Percentiles rank a stretch among this genome's conserved stretches.
Evolutionary conservation across 2,113 vertebrate species (phyloP).

Genomic region (Excalfactoria chinensis): DNA sequence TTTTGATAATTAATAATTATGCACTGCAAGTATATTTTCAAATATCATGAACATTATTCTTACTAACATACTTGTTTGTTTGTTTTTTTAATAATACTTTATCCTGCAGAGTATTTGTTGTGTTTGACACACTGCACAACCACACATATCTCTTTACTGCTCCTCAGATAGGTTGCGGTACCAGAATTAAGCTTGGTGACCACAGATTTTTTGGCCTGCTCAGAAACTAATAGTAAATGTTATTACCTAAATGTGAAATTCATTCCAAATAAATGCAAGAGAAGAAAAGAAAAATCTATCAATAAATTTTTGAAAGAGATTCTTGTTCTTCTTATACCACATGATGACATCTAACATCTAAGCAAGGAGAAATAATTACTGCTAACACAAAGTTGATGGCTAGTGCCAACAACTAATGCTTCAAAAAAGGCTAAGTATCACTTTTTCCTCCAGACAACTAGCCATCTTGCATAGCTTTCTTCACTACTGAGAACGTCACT

Average conservation of each 20-base stretch:
- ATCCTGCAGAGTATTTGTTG: not conserved
- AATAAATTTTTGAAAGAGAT: not conserved
- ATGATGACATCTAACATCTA: not conserved
- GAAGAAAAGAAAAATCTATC: not conserved
- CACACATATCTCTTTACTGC: not conserved
- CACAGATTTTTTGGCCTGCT: not conserved
- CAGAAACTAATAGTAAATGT: not conserved
- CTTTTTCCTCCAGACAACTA: not conserved
- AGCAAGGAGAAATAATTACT: not conserved
- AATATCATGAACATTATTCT: not conserved
- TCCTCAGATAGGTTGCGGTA: fast-evolving
- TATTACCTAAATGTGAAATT: not conserved
- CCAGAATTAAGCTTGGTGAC: not conserved
- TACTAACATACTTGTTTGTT: not conserved
- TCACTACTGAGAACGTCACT: not conserved
- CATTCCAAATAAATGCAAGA: not conserved
- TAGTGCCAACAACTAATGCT: not conserved
- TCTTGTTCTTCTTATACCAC: not conserved
- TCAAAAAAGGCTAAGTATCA: not conserved
- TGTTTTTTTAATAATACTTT: not conserved
- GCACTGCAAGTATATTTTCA: not conserved
- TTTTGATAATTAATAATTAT: not conserved
- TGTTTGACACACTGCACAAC: not conserved
- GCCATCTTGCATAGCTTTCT: not conserved
- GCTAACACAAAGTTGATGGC: not conserved